Evolutionary conservation across 2,113 vertebrate species (phyloP).

Genomic region (Chroicocephalus ridibundus): DNA sequence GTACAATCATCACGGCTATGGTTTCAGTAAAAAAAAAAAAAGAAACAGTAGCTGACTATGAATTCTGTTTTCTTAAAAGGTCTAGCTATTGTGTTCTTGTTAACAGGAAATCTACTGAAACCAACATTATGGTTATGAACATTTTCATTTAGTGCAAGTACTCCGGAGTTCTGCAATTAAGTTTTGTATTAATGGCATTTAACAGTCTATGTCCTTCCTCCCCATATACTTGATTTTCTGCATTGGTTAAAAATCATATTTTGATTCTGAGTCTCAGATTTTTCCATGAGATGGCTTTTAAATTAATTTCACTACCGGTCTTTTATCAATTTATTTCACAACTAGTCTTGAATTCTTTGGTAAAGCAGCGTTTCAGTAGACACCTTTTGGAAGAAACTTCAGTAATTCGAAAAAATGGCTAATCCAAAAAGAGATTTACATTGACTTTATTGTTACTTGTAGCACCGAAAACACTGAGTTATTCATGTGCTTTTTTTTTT

Average conservation of each 20-base stretch:
- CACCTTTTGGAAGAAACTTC: neutral
- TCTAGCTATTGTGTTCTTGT: neutral
- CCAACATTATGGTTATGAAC: neutral
- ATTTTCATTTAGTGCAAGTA: neutral
- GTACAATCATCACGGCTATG: neutral
- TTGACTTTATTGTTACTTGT: neutral
- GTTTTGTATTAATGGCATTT: neutral
- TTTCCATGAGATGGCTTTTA: neutral
- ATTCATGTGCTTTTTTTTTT: neutral
- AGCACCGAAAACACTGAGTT: neutral
- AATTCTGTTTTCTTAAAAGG: neutral
- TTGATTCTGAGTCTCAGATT: neutral
- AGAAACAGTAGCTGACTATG: neutral
- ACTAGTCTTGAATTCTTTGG: neutral
- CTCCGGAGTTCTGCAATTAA: neutral
- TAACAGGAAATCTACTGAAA: neutral
- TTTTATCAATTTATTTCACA: neutral
- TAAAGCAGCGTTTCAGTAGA: neutral
- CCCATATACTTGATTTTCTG: neutral
- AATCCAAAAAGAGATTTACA: neutral
- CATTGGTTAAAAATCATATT: neutral
- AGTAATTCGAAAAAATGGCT: fast-evolving
- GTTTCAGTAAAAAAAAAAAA: neutral
- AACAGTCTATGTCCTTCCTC: neutral
- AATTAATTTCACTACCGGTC: neutral